These are phyloP conservation scores for Marronus borbonicus DNA, from an alignment of 2,888 invertebrate species.

Conservation along the genomic window DNA sequence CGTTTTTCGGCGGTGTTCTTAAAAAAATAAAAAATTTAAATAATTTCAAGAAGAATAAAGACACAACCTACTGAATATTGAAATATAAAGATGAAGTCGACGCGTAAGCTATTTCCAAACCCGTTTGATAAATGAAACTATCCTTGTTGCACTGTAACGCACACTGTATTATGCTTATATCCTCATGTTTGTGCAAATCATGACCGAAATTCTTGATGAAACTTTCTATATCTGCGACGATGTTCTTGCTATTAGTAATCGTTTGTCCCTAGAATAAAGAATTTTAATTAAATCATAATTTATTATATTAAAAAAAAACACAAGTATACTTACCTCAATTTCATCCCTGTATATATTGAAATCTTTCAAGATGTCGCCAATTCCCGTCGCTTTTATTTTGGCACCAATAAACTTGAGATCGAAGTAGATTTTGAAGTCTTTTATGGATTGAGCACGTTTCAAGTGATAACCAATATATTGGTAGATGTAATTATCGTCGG, in stretches of 20 bases:
- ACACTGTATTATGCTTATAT: slow-evolving; percentile 80
- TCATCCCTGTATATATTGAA: slow-evolving; percentile 76
- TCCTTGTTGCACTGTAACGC: slow-evolving; percentile 77
- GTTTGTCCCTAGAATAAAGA: slow-evolving; percentile 38
- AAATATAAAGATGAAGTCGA: slow-evolving; percentile 75
- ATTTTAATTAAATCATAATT: neutral
- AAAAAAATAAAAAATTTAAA: neutral
- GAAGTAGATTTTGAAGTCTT: slow-evolving; percentile 77
- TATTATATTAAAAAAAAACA: too few species aligned
- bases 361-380: slow-evolving; percentile 80
- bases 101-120: slow-evolving; percentile 72
- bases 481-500: slow-evolving; percentile 82
- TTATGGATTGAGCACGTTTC: slow-evolving; percentile 72
- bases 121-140: slow-evolving; percentile 75
- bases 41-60: neutral
- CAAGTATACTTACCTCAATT: slow-evolving; percentile 65
- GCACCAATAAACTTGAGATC: slow-evolving; percentile 81
- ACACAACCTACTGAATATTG: slow-evolving; percentile 73
- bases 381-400: slow-evolving; percentile 79
- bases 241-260: slow-evolving; percentile 59
- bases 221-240: slow-evolving; percentile 73
- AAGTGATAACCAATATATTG: slow-evolving; percentile 83
- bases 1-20: slow-evolving; percentile 19
- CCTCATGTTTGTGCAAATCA: slow-evolving; percentile 75
- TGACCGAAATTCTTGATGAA: slow-evolving; percentile 78